phyloP scores from a whole-genome alignment of 2,113 vertebrate genomes.

The Coregonus clupeaformis region DNA sequence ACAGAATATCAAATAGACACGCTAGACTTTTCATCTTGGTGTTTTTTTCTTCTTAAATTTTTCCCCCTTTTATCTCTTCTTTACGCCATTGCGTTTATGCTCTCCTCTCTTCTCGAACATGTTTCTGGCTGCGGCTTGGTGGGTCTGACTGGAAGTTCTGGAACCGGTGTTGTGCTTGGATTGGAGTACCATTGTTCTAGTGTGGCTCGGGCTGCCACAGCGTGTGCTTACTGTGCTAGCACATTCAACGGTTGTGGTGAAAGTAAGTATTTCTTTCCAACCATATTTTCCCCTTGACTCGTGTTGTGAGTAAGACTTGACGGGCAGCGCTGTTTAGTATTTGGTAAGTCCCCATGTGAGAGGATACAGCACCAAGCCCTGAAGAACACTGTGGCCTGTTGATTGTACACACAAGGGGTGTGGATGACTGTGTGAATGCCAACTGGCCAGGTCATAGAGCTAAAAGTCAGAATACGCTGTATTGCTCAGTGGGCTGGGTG shows the following conservation, averaged over 20 bases:
- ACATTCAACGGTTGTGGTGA: slow-evolving; percentile 50
- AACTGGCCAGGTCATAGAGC: slow-evolving; percentile 39
- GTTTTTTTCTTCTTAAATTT: slow-evolving; percentile 36
- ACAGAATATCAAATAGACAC: slow-evolving; percentile 62
- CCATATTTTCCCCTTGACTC: slow-evolving; percentile 25
- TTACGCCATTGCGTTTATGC: slow-evolving; percentile 59
- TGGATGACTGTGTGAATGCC: slow-evolving; percentile 36
- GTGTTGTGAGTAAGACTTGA: slow-evolving; percentile 30
- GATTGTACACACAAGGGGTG: slow-evolving; percentile 16
- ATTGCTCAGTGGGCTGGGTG: slow-evolving; percentile 49
- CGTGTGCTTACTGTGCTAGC: slow-evolving; percentile 50
- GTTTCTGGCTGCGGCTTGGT: slow-evolving; percentile 59
- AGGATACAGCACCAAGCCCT: slow-evolving; percentile 10
- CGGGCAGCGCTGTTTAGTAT: slow-evolving; percentile 27
- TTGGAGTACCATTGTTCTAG: slow-evolving; percentile 60
- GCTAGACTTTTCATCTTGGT: slow-evolving; percentile 31
- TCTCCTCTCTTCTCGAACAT: slow-evolving; percentile 62
- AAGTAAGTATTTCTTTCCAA: slow-evolving; percentile 46
- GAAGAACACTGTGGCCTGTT: slow-evolving; percentile 19
- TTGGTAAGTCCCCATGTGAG: slow-evolving; percentile 1
- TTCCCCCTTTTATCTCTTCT: slow-evolving; percentile 53
- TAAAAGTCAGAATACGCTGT: slow-evolving; percentile 34
- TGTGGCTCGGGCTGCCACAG: slow-evolving; percentile 39
- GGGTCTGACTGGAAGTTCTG: slow-evolving; percentile 50
- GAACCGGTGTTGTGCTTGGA: slow-evolving; percentile 70